Percentiles rank a stretch among this genome's conserved stretches.
Conservation (phyloP, 2,113 vertebrate genomes). For the Psilopsiagon aymara region DNA sequence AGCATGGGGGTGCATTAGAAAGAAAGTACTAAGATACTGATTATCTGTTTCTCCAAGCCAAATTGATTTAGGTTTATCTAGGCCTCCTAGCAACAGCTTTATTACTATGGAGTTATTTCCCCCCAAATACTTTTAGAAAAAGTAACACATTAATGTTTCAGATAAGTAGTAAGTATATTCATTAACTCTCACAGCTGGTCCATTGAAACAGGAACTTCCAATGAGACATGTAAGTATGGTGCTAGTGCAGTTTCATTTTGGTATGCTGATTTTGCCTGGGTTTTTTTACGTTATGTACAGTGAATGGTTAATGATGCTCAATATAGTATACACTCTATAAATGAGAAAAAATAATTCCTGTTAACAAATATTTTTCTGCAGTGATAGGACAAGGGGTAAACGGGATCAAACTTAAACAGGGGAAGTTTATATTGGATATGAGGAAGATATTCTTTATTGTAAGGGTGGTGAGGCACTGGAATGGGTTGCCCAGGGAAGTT, state of each 20-base stretch:
- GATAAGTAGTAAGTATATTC: conserved; percentile 19
- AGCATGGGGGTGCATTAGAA: background rate
- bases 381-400: no score
- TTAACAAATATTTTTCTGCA: background rate
- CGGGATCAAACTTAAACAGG: no score
- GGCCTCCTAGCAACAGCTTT: conserved; percentile 54
- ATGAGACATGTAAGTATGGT: background rate
- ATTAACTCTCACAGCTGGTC: conserved; percentile 12
- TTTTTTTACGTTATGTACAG: background rate
- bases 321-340: background rate
- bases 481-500: no score
- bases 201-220: background rate
- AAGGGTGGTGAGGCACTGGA: no score
- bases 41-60: conserved; percentile 36
- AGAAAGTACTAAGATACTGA: conserved; percentile 4
- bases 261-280: background rate
- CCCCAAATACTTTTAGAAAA: conserved; percentile 26
- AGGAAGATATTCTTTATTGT: no score
- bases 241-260: background rate
- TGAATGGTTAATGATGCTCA: background rate
- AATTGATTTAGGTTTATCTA: conserved; percentile 35
- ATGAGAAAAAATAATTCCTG: background rate
- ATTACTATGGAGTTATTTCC: conserved; percentile 36
- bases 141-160: conserved; percentile 37
- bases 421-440: no score